Conservation (phyloP, 1,140 invertebrate species). For the Aphelenchoides besseyi region DNA sequence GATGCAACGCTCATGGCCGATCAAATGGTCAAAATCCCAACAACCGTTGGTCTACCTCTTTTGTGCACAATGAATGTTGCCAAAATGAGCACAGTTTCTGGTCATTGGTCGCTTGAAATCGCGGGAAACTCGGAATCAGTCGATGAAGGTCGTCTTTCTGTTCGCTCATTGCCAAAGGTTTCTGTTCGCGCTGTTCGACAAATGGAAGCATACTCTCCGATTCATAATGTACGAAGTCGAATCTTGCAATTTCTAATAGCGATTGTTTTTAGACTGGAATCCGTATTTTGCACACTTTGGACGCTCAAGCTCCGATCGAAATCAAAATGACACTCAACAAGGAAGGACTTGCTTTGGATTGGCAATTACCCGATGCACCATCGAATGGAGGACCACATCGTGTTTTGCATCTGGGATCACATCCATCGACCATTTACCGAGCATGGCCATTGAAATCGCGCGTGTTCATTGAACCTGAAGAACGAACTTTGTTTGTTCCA, state of each 20-base stretch:
- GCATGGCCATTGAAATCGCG: slow-evolving; percentile 16
- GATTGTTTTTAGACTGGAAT: too few species aligned
- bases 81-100: slow-evolving; percentile 16
- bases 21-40: slow-evolving; percentile 36
- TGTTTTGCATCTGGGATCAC: slow-evolving; percentile 29
- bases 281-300: slow-evolving; percentile 28
- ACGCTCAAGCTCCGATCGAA: slow-evolving; percentile 32
- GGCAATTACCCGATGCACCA: not conserved
- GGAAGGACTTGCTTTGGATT: slow-evolving; percentile 10
- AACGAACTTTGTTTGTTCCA: slow-evolving; percentile 37
- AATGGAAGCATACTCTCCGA: slow-evolving; percentile 30
- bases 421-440: slow-evolving; percentile 34
- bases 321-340: slow-evolving; percentile 7
- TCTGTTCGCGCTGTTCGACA: slow-evolving; percentile 24
- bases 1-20: slow-evolving; percentile 30
- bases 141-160: not conserved
- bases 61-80: not conserved
- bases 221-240: slow-evolving; percentile 36
- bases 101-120: slow-evolving; percentile 29
- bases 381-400: slow-evolving; percentile 21
- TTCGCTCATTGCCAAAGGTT: slow-evolving; percentile 31
- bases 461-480: slow-evolving; percentile 29
- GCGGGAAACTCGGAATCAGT: slow-evolving; percentile 21
- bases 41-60: slow-evolving; percentile 46
- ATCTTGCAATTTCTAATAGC: too few species aligned